Base-by-base conservation (phyloP, 2,888 invertebrate genomes). In the Leptopilina syphax region DNA sequence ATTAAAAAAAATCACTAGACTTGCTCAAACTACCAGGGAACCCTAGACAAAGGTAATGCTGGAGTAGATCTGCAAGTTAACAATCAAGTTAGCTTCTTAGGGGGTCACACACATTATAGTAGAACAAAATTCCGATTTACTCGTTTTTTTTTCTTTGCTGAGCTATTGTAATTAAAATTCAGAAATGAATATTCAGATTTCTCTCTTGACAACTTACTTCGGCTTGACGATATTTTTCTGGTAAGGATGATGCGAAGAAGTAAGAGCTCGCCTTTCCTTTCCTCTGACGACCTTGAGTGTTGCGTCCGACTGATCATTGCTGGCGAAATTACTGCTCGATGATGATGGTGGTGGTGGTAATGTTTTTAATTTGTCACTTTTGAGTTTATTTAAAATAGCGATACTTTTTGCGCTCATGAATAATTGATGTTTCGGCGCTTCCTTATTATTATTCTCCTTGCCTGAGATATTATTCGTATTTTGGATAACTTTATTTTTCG, bases 351-450 rank as follows among this genome's bases (percentile, higher is more conserved):
- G 47, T 65, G 80, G 70, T 18, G 84, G 78, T 44, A 81, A 77
- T 7, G 79, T 76, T 79, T 86, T 89, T 24, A 84, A 60, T 79
- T 84, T 87, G 8, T 89, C 89, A 24, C 85, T 85, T 80, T 91
- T 92, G 18, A 92, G 77, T 83, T 88, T 91, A 80, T 92, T 91
- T 63, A 92, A 80, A 84, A 91, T 89, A 9, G 90, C 90, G 9
- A 91, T 82, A 81, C 89, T 91, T 78, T 90, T 92, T 10, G 90
- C 90, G 63, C 88, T 91, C 89, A 92, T 90, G 9, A 82, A 81
- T 7, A 83, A 13, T 34, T 18, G 18, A 18, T 18, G 18, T 18
- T 83, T 79, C 65, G 84, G 80, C 7, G 81, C 78, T 4, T 81
- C 83, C 80, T 88, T 86, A 50, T 50, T 86, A 57, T 50, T 88